Evolutionary conservation across 1,140 invertebrate species (phyloP), one percentile per base, ranked within the genome.

Genomic region (Ruditapes philippinarum): DNA sequence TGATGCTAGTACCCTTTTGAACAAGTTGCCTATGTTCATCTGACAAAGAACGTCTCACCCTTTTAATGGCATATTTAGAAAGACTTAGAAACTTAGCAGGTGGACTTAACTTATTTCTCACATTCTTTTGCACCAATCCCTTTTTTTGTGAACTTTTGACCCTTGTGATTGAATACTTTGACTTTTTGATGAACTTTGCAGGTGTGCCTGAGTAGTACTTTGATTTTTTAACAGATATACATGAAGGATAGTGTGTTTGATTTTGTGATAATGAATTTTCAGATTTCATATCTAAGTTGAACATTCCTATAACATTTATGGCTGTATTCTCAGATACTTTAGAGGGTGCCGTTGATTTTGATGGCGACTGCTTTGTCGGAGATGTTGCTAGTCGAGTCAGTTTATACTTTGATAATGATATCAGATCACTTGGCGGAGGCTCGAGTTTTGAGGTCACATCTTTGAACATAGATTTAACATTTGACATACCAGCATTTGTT

Each of bases 51-150:
- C 70, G n/a, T 33, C 70, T 62, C 31, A 86, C 73, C 38, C 84
- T 76, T 49, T 78, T 86, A 17, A 86, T 51, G 12, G 70, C 33
- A 78, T 86, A 86, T 40, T 62, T 86, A 14, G 84, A 86, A 19
- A 86, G 42, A 5, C 31, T 42, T 12, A 86, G 25, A 62, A 86
- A 78, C n/a, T 86, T 76, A 14, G 54, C 19, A 36, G 81, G 62
- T 33, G 65, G 49, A 14, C 33, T 33, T 22, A 65, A 49, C 1
- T 31, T 14, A 38, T 17, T 19, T 42, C 31, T 42, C 7, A 36
- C 45, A 33, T 65, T 62, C 3, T 40, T 70, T 42, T 51, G 51
- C 25, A 25, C 31, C 25, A 28, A 22, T 45, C 22, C 42, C 31
- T 51, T 76, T 22, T 76, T 76, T 25, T 11, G 14, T 31, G 65